Evolutionary conservation across 2,797 vertebrate genomes (phyloP).

Genomic region (Intellagama lesueurii): DNA sequence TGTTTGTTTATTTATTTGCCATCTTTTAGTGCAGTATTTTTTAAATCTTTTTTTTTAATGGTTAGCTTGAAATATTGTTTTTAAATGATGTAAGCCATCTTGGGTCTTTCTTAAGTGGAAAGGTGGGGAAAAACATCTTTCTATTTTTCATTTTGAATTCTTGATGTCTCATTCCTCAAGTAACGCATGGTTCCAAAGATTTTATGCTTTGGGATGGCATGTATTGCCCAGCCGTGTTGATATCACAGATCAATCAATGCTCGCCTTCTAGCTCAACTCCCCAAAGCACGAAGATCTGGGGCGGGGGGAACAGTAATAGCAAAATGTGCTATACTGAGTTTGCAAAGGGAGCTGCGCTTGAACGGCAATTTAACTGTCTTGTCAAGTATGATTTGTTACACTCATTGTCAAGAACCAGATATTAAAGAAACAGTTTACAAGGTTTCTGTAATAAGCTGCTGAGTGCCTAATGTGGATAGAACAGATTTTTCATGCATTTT

Average conservation of each 20-base stretch:
- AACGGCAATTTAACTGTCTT: constrained; percentile 61
- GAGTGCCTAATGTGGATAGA: constrained; percentile 64
- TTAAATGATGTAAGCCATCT: too few relatives aligned
- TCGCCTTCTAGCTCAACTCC: constrained; percentile 16
- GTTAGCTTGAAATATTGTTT: too few relatives aligned
- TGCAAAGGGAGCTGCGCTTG: constrained; percentile 45
- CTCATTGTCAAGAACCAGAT: constrained; percentile 61
- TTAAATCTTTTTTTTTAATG: too few relatives aligned
- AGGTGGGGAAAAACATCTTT: too few relatives aligned
- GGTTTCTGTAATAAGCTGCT: constrained; percentile 59
- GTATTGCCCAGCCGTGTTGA: constrained; percentile 29
- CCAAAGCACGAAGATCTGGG: constrained; percentile 54
- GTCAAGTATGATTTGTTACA: constrained; percentile 58
- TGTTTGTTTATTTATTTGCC: too few relatives aligned
- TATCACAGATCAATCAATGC: constrained; percentile 46
- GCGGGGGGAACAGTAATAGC: constrained; percentile 47
- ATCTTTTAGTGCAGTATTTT: too few relatives aligned
- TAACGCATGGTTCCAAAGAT: too few relatives aligned
- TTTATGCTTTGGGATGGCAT: constrained; percentile 53
- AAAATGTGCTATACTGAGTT: constrained; percentile 46
- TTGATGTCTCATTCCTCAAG: too few relatives aligned
- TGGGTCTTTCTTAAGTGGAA: too few relatives aligned
- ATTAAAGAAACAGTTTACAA: constrained; percentile 61
- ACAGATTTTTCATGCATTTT: constrained; percentile 67
- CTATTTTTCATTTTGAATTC: too few relatives aligned